Base-by-base conservation (phyloP, 2,797 vertebrate genomes). In the Jordanella pulchra region DNA sequence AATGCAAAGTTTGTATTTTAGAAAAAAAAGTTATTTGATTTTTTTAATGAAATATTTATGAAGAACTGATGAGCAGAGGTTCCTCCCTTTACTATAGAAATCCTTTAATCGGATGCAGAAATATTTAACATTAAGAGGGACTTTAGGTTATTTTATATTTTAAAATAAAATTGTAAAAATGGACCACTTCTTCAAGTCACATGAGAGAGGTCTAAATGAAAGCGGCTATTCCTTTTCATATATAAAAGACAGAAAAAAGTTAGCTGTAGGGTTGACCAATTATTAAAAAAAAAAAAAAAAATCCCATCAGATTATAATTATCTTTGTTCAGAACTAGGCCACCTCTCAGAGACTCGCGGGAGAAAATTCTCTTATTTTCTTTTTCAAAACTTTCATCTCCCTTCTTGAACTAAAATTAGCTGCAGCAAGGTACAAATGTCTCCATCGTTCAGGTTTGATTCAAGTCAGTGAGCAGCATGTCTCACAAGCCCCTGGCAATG, bases 401-500 rank as follows among this genome's bases (percentile, higher is more conserved):
- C 65, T 27, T 12, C 12, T 44, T 67, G 21, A n/a, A 73, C 63
- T 1, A 2, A 73, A 79, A 85, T 84, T 39, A 77, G 63, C 47
- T 74, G 71, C 47, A 81, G 61, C 1, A 3, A 73, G 13, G 53
- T 56, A 70, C 61, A 72, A 77, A 78, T 58, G 76, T 82, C 71
- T 65, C 51, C 39, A 71, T 54, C 47, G 79, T 82, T 67, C 44
- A 74, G 76, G 55, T 82, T 80, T 1, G 35, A 86, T 84, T 88
- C 72, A 78, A 77, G 72, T 32, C 75, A 75, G 74, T 15, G 68
- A 77, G 66, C 51, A 30, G 69, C 45, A 1, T 63, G 72, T 78
- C 72, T 83, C 74, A 72, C 18, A 69, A 80, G 78, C 80, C 67
- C 66, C 80, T 4, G 2, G 80, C 69, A 4, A 71, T 12, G 61